These are phyloP conservation scores for Periophthalmus modestus DNA, from an alignment of 2,113 vertebrate species.

Conservation along the genomic window DNA sequence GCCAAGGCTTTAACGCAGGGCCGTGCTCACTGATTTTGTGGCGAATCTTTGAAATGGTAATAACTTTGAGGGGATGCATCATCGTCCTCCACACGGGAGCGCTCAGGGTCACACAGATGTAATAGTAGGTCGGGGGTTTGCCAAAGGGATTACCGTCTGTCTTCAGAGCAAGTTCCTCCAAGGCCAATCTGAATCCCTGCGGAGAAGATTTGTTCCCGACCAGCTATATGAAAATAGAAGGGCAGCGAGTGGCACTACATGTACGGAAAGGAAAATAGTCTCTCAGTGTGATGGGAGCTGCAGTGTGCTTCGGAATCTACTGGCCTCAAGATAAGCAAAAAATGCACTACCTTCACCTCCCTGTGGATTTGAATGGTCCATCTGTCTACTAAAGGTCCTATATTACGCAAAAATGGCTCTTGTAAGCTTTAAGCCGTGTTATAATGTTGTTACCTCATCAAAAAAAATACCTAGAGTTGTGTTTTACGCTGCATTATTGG, in stretches of 20 bases:
- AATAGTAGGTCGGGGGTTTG: slow-evolving; percentile 65
- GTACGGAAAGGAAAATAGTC: slow-evolving; percentile 1
- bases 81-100: slow-evolving; percentile 13
- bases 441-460: too few relatives aligned
- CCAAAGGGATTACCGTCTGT: slow-evolving; percentile 66
- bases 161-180: slow-evolving; percentile 43
- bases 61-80: slow-evolving; percentile 42
- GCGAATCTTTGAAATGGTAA: slow-evolving; percentile 73
- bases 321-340: slow-evolving; percentile 35
- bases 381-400: not conserved
- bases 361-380: not conserved
- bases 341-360: slow-evolving; percentile 9
- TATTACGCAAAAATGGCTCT: too few relatives aligned
- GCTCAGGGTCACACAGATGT: slow-evolving; percentile 59
- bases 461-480: too few relatives aligned
- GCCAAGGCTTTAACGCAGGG: slow-evolving; percentile 41
- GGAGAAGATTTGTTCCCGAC: slow-evolving; percentile 51
- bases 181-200: slow-evolving; percentile 57
- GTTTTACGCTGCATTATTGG: too few relatives aligned
- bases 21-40: slow-evolving; percentile 56
- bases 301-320: slow-evolving; percentile 15
- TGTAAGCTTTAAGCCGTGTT: too few relatives aligned
- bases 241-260: slow-evolving; percentile 20
- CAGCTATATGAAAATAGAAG: slow-evolving; percentile 46
- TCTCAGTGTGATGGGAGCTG: not conserved